Conservation (phyloP, 2,113 vertebrate species). For the Zingel zingel region DNA sequence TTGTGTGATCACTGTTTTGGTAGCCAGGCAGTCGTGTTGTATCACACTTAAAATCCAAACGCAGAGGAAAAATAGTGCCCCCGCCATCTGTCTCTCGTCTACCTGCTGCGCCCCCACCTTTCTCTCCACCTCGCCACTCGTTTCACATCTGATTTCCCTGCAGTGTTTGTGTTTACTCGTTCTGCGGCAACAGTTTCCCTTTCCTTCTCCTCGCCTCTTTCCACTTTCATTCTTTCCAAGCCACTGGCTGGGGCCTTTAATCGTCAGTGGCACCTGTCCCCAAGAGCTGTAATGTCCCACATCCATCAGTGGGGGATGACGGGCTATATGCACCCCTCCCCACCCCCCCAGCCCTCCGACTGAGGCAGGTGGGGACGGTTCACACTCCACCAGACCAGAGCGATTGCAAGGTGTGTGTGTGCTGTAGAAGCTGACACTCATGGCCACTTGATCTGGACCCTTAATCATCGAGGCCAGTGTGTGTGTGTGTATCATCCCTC, state of each 20-base stretch:
- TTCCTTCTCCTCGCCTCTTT: slow-evolving; percentile 67
- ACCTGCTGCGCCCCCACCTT: slow-evolving; percentile 60
- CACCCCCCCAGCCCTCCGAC: slow-evolving; percentile 1
- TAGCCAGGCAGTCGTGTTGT: slow-evolving; percentile 24
- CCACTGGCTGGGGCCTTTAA: slow-evolving; percentile 83
- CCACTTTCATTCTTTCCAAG: slow-evolving; percentile 81
- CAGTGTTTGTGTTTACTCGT: slow-evolving; percentile 80
- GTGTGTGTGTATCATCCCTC: slow-evolving; percentile 31
- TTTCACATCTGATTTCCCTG: slow-evolving; percentile 66
- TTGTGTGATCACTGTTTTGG: slow-evolving; percentile 45
- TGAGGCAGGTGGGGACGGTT: slow-evolving; percentile 57
- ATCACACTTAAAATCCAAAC: slow-evolving; percentile 51
- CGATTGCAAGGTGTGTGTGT: slow-evolving; percentile 55
- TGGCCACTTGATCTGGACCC: slow-evolving; percentile 67
- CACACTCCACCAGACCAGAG: slow-evolving; percentile 59
- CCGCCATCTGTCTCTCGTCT: slow-evolving; percentile 64
- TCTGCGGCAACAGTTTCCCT: slow-evolving; percentile 79
- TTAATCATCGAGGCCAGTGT: slow-evolving; percentile 69
- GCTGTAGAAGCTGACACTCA: slow-evolving; percentile 63
- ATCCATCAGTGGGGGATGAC: slow-evolving; percentile 83
- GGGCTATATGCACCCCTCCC: slow-evolving; percentile 44
- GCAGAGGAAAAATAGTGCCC: background rate
- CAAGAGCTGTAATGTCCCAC: slow-evolving; percentile 83
- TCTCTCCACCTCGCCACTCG: slow-evolving; percentile 37
- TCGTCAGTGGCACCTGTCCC: slow-evolving; percentile 84